Evolutionary conservation across 2,797 vertebrate genomes (phyloP), one percentile per base, ranked within the genome.

Genomic region (Lithobates sylvaticus): DNA sequence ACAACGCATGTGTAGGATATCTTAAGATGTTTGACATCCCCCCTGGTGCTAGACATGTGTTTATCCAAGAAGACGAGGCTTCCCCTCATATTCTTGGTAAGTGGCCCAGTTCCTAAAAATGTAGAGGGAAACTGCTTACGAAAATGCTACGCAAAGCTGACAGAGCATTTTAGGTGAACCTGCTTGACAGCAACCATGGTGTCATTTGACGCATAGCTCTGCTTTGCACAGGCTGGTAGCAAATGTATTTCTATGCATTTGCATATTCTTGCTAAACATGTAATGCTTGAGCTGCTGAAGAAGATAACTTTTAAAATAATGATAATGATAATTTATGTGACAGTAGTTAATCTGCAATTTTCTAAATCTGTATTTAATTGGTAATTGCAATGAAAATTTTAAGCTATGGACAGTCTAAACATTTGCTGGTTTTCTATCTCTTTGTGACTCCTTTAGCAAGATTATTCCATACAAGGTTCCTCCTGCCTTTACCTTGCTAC

Each of bases 11-110:
- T 93, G 95, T 96, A 99, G 98, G 97, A 92, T 98, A 96, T 96
- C 96, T 99, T 94, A 99, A 99, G 98, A 99, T 99, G 98, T 99
- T 99, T 97, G 96, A 96, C 92, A 95, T 99, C 92, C 97, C 98
- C 92, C 96, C 97, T 0, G 97, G 97, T 94, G 97, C 97, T 94
- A 97, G 97, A 96, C 97, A 99, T 96, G 96, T 98, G 95, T 94
- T 96, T 94, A 93, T 99, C 94, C 97, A 99, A 96, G 98, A 99
- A 95, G 96, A 97, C 78, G 98, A 99, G 97, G 96, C 96, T 88
- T 97, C 96, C 89, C 97, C 97, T 97, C 98, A 99, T 91, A 93
- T 97, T 96, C 96, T 99, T 96, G 98, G 98, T 99, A 98, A 99
- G 98, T 98, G 87, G 83, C 88, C 8, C 69, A 50, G 47, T 76